Evolutionary conservation across 2,113 vertebrate species (phyloP).

Genomic region (Neomonachus schauinslandi): DNA sequence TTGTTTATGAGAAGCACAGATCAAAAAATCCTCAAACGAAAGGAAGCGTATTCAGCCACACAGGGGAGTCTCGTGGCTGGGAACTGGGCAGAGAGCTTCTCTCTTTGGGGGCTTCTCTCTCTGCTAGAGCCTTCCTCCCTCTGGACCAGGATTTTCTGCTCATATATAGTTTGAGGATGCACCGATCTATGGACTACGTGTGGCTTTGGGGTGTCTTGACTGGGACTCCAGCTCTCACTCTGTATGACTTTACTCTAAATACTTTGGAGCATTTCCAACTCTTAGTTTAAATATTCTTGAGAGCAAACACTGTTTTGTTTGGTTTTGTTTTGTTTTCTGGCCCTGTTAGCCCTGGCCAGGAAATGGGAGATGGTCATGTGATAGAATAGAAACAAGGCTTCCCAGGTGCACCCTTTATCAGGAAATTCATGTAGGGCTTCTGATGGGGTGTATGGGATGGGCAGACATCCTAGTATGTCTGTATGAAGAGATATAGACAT

Average conservation of each 20-base stretch:
- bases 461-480: not conserved
- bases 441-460: accelerated
- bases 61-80: not conserved
- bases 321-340: not conserved
- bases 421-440: not conserved
- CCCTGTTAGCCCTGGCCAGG: not conserved
- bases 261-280: not conserved
- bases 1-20: not conserved
- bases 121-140: not conserved
- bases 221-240: not conserved
- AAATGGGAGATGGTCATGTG: not conserved
- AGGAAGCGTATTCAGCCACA: not conserved
- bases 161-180: accelerated
- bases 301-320: too few species aligned
- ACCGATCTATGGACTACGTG: not conserved
- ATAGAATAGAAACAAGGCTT: not conserved
- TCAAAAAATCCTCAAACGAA: not conserved
- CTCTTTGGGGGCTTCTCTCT: not conserved
- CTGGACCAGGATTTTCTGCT: not conserved
- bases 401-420: not conserved
- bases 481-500: not conserved
- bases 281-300: not conserved
- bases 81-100: accelerated
- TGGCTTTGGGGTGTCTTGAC: not conserved
- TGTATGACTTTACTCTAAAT: not conserved